Base-by-base conservation (phyloP, 1,140 invertebrate species). In the Armadillidium nasatum region DNA sequence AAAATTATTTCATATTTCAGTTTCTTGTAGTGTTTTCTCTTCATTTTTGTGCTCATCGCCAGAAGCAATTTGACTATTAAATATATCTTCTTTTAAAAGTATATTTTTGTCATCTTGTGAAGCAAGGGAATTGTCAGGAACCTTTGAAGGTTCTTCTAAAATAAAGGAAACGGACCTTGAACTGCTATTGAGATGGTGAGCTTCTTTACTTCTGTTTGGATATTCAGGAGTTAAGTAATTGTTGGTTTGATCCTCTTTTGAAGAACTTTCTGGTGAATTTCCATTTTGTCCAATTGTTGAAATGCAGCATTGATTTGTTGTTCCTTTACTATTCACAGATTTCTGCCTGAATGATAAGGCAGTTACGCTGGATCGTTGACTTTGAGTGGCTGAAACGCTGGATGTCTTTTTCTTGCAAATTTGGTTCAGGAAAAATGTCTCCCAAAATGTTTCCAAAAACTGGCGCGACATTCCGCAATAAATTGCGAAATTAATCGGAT, bases 381-480 rank as follows among this genome's bases (percentile, higher is more conserved):
- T 60, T 13, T 60, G 11, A 15, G 50, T 13, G 1, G 19, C 50
- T 60, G 50, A 60, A 13, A 60, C 50, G 50, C 19, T 60, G 50
- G 50, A 60, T 3, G 19, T 60, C 50, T 60, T 60, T 19, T 60
- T 60, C 50, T 60, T 60, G 50, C 50, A 60, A 19, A 60, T 15
- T 15, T 19, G 50, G 19, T 60, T 13, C 19, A 13, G 50, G 7
- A 2, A 60, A 19, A 60, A 60, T 15, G 50, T 60, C 19, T 60
- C 50, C 50, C 50, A 60, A 60, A 97, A 97, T 0, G 95, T 97
- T 84, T 96, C 93, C 44, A 95, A 87, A 83, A 97, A 97, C 83
- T 96, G 93, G 33, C 93, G 87, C 69, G 92, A 94, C 95, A 97
- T 97, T 6, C 94, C 94, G 84, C 94, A 97, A 84, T 97, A 97